A percentile compares a stretch with the other conserved stretches of the same genome.
phyloP scores from a whole-genome alignment of 2,113 vertebrate genomes.

The Hydrolagus affinis region DNA sequence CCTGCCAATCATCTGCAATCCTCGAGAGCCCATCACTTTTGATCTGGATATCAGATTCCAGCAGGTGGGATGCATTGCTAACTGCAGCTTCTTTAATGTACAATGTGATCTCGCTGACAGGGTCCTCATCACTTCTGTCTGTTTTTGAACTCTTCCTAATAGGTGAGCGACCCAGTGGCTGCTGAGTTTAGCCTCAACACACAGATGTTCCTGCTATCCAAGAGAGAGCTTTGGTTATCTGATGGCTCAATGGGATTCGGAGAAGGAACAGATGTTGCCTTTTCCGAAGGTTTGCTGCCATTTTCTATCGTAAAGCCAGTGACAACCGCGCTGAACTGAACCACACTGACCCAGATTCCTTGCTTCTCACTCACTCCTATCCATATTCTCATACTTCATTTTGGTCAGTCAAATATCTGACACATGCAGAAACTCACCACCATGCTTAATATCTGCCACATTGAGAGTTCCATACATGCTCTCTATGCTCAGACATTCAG shows the following conservation, averaged over 20 bases:
- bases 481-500: too few relatives aligned
- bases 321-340: neutral
- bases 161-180: conserved; percentile 72
- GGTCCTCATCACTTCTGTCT: neutral
- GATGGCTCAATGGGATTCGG: conserved; percentile 72
- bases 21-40: conserved; percentile 61
- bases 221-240: conserved; percentile 66
- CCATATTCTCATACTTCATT: too few relatives aligned
- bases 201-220: conserved; percentile 69
- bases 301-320: neutral
- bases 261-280: conserved; percentile 62
- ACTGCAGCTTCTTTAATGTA: neutral
- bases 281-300: conserved; percentile 58
- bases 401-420: neutral
- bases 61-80: conserved; percentile 50
- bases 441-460: too few relatives aligned
- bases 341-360: too few relatives aligned
- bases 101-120: neutral
- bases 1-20: conserved; percentile 60
- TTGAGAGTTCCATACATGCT: too few relatives aligned
- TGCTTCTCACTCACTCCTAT: too few relatives aligned
- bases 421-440: too few relatives aligned
- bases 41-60: conserved; percentile 74
- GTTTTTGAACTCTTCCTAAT: neutral
- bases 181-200: conserved; percentile 74